These are phyloP conservation scores for Cairina moschata DNA, from an alignment of 2,113 vertebrate genomes.

Conservation along the genomic window DNA sequence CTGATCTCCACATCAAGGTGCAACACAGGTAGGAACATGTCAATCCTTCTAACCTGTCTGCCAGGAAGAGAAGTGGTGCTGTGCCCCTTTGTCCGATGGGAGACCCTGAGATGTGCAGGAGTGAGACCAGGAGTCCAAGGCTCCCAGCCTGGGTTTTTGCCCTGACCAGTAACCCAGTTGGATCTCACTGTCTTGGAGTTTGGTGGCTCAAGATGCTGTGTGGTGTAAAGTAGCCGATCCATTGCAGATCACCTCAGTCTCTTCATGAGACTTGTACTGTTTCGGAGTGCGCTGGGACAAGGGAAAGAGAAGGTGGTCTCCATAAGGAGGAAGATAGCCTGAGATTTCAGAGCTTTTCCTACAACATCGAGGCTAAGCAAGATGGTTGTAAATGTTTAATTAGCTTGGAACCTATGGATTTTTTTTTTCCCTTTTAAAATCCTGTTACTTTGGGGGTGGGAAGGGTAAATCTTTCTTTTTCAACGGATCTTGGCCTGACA, in stretches of 20 bases:
- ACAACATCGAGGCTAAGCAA: not conserved
- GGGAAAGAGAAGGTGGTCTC: not conserved
- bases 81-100: not conserved
- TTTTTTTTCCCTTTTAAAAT: not conserved
- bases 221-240: rapidly evolving
- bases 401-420: not conserved
- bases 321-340: rapidly evolving
- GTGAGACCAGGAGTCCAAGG: not conserved
- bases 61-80: not conserved
- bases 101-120: not conserved
- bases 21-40: not conserved
- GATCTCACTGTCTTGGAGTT: not conserved
- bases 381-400: not conserved
- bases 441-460: not conserved
- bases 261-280: rapidly evolving
- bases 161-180: not conserved
- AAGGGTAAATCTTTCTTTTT: not conserved
- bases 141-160: not conserved
- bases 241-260: not conserved
- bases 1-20: too few species aligned
- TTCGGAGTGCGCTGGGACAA: not conserved
- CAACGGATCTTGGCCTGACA: not conserved
- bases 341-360: not conserved
- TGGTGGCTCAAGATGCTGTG: rapidly evolving
- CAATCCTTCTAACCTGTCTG: rapidly evolving